Percentiles rank a stretch among this genome's conserved stretches.
These are phyloP conservation scores for Holotrichia oblita DNA, from an alignment of 1,140 invertebrate genomes.

Conservation along the genomic window DNA sequence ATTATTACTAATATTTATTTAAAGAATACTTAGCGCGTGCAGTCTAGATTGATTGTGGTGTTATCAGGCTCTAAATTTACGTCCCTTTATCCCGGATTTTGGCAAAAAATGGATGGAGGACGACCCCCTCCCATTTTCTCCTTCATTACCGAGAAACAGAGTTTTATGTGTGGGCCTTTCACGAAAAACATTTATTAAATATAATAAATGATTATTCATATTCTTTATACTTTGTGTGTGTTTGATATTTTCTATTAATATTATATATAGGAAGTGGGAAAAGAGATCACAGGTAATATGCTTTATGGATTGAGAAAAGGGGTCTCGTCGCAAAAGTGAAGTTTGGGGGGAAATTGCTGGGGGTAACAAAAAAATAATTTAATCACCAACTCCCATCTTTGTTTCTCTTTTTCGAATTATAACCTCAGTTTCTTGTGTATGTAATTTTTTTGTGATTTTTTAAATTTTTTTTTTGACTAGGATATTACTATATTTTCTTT, in stretches of 20 bases:
- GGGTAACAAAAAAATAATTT: not conserved
- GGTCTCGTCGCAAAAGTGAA: not conserved
- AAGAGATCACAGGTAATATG: slow-evolving; percentile 59
- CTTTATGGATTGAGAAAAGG: not conserved
- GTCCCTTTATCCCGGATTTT: not conserved
- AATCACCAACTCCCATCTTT: not conserved
- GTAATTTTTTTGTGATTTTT: slow-evolving; percentile 17
- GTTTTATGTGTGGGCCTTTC: slow-evolving; percentile 32
- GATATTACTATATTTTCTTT: slow-evolving; percentile 10
- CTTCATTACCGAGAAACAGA: slow-evolving; percentile 1
- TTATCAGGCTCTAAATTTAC: slow-evolving; percentile 49
- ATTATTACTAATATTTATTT: slow-evolving; percentile 54
- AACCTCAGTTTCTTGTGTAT: not conserved
- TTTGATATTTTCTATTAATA: slow-evolving; percentile 49
- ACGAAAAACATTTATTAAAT: slow-evolving; percentile 47
- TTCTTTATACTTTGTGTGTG: slow-evolving; percentile 54
- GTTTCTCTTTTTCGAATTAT: not conserved
- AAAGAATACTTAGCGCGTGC: slow-evolving; percentile 60
- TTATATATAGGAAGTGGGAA: slow-evolving; percentile 56
- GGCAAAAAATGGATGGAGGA: not conserved
- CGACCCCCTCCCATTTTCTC: too few species aligned
- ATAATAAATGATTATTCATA: slow-evolving; percentile 46
- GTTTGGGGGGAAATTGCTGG: not conserved
- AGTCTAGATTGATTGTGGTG: slow-evolving; percentile 63
- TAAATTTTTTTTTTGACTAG: slow-evolving; percentile 3